Base-by-base conservation (phyloP, 1,140 invertebrate species). In the Magallana angulata region DNA sequence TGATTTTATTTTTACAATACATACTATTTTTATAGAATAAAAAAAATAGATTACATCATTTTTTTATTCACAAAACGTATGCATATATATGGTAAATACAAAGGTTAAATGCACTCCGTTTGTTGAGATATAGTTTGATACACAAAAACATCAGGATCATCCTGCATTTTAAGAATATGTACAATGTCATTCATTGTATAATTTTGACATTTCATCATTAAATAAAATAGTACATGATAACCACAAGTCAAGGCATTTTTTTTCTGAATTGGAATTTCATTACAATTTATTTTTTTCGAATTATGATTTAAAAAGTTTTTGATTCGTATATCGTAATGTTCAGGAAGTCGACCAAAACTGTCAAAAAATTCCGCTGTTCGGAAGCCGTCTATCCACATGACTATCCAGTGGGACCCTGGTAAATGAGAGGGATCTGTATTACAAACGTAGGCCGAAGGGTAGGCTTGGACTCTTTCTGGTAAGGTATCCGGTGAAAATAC, bases 181-280 rank as follows among this genome's bases (percentile, higher is more conserved):
- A 82, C 36, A 48, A 82, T 82, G 36, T 56, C 57, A 56, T 82
- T 82, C 80, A 82, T 82, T 9, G 12, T 57, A 56, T 16, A n/a
- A 18, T 56, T 56, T 57, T 30, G n/a, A 48, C 48, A 82, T 82
- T 82, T 57, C 30, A 82, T 57, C 16, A 82, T n/a, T 12, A 57
- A 82, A 56, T 18, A 84, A 84, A 84, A 59, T 16, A 84, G 48
- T 16, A 84, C 57, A 30, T 84, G 82, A 24, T 84, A 84, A 60
- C 82, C 82, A 56, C 82, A 84, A 7, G 82, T 60, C 18, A 11
- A 16, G 82, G 82, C 57, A 84, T 56, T 60, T n/a, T 84, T 60
- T 14, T 58, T 59, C 24, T 84, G 82, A 14, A 84, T n/a, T 18
- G 11, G 14, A 56, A 16, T 24, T 57, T 60, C 18, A 59, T 84